Percentiles rank a stretch among this genome's conserved stretches.
Evolutionary conservation across 2,888 invertebrate species (phyloP).

Genomic region (Latrodectus elegans): DNA sequence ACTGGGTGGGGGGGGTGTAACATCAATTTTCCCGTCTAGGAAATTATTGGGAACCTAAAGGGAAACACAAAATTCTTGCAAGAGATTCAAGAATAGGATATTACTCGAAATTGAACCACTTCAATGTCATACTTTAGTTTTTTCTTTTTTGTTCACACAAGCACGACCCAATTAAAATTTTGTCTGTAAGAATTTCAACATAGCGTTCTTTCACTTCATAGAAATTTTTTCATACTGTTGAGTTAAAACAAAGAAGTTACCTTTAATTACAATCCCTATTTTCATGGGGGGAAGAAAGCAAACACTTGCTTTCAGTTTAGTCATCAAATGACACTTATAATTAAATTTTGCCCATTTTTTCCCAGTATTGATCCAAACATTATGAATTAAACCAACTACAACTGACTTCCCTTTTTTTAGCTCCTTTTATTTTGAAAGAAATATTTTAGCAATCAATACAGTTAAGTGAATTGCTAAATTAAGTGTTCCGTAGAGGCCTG

Average conservation of each 20-base stretch:
- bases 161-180: conserved; percentile 43
- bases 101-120: background rate
- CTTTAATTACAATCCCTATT: conserved; percentile 47
- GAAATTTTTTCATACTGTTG: conserved; percentile 19
- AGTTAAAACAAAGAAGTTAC: conserved; percentile 32
- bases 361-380: conserved; percentile 37
- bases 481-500: too few relatives aligned
- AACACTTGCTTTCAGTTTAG: conserved; percentile 40
- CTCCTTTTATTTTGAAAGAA: background rate
- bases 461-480: too few relatives aligned
- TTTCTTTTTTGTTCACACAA: conserved; percentile 19
- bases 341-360: conserved; percentile 51
- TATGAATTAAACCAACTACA: conserved; percentile 41
- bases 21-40: too few relatives aligned
- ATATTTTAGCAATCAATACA: background rate
- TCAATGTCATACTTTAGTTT: conserved; percentile 1
- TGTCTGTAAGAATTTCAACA: conserved; percentile 16
- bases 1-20: too few relatives aligned
- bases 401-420: background rate
- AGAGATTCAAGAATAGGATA: background rate
- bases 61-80: too few relatives aligned
- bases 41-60: too few relatives aligned
- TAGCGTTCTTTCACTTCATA: background rate
- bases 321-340: conserved; percentile 49
- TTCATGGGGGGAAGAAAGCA: conserved; percentile 28